A percentile compares a stretch with the other conserved stretches of the same genome.
These are phyloP conservation scores for Ceryle rudis DNA, from an alignment of 2,797 vertebrate species.

Conservation along the genomic window DNA sequence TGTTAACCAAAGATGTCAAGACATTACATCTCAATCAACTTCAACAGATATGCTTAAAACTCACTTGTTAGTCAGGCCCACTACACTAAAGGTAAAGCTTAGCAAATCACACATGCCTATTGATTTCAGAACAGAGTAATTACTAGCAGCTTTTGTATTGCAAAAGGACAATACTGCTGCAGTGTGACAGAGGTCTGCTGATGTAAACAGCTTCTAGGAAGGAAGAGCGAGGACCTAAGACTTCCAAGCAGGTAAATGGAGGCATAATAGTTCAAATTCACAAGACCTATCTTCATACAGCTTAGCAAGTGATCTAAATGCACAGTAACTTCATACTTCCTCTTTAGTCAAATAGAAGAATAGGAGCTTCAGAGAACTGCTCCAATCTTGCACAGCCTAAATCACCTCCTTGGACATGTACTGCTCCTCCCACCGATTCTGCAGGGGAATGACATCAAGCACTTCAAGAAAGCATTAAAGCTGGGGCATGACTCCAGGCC, in stretches of 20 bases:
- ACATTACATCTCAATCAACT: not conserved
- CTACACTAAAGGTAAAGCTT: not conserved
- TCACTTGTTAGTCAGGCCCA: not conserved
- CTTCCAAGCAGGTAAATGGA: not conserved
- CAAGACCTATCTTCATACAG: not conserved
- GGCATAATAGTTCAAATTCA: not conserved
- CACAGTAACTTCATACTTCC: not conserved
- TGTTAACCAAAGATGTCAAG: constrained; percentile 21
- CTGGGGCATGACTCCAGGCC: not conserved
- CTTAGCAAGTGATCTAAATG: not conserved
- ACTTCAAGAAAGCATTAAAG: not conserved
- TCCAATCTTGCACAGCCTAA: not conserved
- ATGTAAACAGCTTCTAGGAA: not conserved
- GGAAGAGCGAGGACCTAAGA: not conserved
- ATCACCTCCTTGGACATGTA: not conserved
- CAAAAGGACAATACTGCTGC: not conserved
- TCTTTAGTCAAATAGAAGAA: not conserved
- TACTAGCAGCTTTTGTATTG: not conserved
- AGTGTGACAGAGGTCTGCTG: not conserved
- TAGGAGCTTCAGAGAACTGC: not conserved
- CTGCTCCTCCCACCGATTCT: not conserved
- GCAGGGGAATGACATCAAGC: not conserved
- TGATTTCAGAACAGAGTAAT: not conserved
- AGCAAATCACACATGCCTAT: not conserved
- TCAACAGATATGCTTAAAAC: constrained; percentile 1